These are phyloP conservation scores for Gambusia yucatana DNA, from an alignment of 2,797 vertebrate species.

Conservation along the genomic window DNA sequence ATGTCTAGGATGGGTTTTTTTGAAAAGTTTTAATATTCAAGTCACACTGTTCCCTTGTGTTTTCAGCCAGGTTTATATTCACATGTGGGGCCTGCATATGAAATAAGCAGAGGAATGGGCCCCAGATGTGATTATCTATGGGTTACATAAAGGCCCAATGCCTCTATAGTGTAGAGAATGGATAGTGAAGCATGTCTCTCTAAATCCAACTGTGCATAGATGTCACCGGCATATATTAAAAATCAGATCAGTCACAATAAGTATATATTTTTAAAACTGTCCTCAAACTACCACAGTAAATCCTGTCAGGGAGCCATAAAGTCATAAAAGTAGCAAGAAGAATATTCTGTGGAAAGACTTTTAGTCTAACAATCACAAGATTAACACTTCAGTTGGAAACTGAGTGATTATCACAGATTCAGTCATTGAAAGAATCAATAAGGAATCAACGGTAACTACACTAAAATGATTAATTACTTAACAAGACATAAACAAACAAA, in stretches of 20 bases:
- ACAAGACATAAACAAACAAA: background rate
- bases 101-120: background rate
- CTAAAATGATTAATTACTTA: background rate
- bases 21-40: background rate
- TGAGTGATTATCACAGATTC: background rate
- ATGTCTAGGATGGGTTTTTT: background rate
- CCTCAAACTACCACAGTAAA: background rate
- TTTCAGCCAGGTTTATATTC: background rate
- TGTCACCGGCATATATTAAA: background rate
- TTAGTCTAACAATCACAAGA: background rate
- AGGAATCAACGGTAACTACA: background rate
- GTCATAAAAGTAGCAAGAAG: background rate
- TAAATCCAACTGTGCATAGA: background rate
- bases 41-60: background rate
- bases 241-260: background rate
- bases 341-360: background rate
- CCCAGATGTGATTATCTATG: background rate
- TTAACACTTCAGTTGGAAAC: background rate
- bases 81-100: background rate
- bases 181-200: background rate
- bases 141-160: background rate
- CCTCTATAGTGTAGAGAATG: background rate
- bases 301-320: background rate
- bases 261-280: background rate
- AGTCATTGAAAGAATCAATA: background rate